Evolutionary conservation across 2,113 vertebrate species (phyloP).

Genomic region (Larimichthys crocea): DNA sequence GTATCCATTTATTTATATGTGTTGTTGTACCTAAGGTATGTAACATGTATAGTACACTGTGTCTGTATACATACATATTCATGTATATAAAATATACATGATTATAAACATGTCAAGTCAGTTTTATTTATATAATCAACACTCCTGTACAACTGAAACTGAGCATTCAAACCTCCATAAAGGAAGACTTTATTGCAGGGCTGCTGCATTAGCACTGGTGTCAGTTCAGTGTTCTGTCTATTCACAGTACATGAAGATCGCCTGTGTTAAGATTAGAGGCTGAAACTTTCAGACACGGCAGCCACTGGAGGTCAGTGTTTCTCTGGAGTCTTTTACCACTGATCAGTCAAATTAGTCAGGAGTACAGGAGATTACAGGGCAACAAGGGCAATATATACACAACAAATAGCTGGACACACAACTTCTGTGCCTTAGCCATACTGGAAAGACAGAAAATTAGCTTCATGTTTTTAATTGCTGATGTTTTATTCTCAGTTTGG

Average conservation of each 20-base stretch:
- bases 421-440: neutral
- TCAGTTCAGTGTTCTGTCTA: neutral
- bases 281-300: neutral
- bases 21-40: too few relatives aligned
- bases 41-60: too few relatives aligned
- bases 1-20: too few relatives aligned
- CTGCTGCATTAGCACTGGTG: too few relatives aligned
- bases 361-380: neutral
- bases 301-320: slow-evolving; percentile 51
- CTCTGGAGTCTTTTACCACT: neutral
- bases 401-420: too few relatives aligned
- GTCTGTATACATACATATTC: too few relatives aligned
- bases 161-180: neutral
- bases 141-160: neutral
- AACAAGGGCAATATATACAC: neutral
- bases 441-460: neutral
- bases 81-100: too few relatives aligned
- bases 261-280: neutral
- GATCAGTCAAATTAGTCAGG: neutral
- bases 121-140: neutral
- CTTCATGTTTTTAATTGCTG: neutral
- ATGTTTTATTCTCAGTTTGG: too few relatives aligned
- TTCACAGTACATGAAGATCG: neutral
- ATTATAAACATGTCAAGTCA: too few relatives aligned
- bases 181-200: neutral